A percentile compares a stretch with the other conserved stretches of the same genome.
These are phyloP conservation scores for Callyntrura guangdongensis DNA, from an alignment of 2,888 invertebrate species.

Conservation along the genomic window DNA sequence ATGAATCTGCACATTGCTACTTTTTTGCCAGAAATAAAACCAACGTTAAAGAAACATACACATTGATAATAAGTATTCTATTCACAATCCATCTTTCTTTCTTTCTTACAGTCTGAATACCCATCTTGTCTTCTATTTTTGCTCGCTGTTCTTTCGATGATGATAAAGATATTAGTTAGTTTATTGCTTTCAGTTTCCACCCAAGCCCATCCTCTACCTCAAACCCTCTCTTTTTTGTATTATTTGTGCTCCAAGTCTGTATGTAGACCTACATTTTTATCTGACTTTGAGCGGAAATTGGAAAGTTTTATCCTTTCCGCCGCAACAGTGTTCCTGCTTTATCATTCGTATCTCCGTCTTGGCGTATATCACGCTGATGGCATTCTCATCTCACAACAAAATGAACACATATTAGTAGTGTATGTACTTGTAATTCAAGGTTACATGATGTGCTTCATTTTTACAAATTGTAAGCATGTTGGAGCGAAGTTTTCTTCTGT, in stretches of 20 bases:
- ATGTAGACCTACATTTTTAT: neutral
- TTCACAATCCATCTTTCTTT: neutral
- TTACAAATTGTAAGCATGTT: too few species aligned
- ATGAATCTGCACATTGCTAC: neutral
- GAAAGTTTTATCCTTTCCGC: slow-evolving; percentile 46
- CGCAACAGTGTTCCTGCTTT: neutral
- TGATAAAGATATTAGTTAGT: slow-evolving; percentile 10
- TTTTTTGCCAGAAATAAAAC: neutral
- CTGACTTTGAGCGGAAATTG: slow-evolving; percentile 38
- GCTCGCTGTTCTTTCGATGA: neutral
- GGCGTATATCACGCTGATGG: neutral
- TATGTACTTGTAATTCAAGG: neutral
- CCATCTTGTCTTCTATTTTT: neutral
- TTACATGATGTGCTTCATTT: neutral
- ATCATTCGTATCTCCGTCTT: neutral
- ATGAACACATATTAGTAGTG: neutral
- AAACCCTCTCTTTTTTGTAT: neutral
- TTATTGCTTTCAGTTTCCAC: neutral
- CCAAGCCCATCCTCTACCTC: neutral
- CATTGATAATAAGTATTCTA: slow-evolving; percentile 11
- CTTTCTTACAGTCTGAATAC: neutral
- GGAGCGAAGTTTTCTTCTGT: too few species aligned
- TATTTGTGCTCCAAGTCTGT: neutral
- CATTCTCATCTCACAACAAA: neutral
- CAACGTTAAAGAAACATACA: neutral